A percentile compares a stretch with the other conserved stretches of the same genome.
These are phyloP conservation scores for Falco peregrinus DNA, from an alignment of 2,797 vertebrate genomes.

Conservation along the genomic window DNA sequence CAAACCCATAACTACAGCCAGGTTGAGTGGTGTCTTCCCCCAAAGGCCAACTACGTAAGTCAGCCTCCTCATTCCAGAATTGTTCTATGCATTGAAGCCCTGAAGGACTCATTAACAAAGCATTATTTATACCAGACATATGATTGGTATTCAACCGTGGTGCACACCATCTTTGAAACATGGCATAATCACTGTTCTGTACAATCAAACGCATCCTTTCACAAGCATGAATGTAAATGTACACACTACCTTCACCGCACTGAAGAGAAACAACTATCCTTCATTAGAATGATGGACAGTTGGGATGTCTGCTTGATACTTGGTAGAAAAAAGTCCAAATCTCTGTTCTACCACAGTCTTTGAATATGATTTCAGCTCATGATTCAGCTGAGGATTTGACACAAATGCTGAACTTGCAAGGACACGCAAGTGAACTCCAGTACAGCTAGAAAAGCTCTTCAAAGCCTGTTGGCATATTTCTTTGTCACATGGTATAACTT, in stretches of 20 bases:
- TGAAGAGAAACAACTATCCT: neutral
- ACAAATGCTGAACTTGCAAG: neutral
- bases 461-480: neutral
- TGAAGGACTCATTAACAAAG: neutral
- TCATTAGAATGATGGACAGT: neutral
- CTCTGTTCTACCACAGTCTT: neutral
- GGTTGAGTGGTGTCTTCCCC: neutral
- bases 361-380: neutral
- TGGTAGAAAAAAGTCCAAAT: neutral
- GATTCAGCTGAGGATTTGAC: neutral
- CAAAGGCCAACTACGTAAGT: neutral
- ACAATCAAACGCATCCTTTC: neutral
- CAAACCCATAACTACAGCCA: neutral
- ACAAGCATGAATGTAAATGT: neutral
- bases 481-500: neutral
- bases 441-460: neutral
- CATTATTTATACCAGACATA: neutral
- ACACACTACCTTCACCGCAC: neutral
- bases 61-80: neutral
- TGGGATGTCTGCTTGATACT: neutral
- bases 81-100: neutral
- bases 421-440: neutral
- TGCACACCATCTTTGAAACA: neutral
- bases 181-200: neutral
- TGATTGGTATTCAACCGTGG: neutral